Conservation (phyloP, 2,797 vertebrate species). For the Cossypha niveicapilla region DNA sequence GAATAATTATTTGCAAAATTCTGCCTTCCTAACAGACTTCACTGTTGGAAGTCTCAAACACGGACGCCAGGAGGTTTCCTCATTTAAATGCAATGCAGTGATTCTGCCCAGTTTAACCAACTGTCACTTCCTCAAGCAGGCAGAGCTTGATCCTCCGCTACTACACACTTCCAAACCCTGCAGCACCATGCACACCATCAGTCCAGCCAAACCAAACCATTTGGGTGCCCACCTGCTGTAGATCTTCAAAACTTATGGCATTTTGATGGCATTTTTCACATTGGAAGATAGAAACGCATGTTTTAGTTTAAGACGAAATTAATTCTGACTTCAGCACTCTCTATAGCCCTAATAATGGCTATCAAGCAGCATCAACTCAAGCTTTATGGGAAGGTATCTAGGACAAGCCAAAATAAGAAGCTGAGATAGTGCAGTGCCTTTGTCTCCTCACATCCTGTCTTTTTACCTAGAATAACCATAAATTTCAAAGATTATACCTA, state of each 20-base stretch:
- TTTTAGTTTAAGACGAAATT: not conserved
- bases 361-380: not conserved
- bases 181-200: not conserved
- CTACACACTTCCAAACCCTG: not conserved
- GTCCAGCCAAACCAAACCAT: not conserved
- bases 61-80: not conserved
- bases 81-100: conserved; percentile 17
- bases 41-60: not conserved
- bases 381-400: not conserved
- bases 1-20: not conserved
- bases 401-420: not conserved
- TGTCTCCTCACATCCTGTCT: not conserved
- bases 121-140: not conserved
- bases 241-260: not conserved
- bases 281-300: fast-evolving
- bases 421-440: not conserved
- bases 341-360: not conserved
- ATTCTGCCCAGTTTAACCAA: conserved; percentile 30
- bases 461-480: not conserved
- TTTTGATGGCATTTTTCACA: not conserved
- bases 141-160: not conserved
- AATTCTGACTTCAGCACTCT: not conserved
- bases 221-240: not conserved
- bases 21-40: not conserved
- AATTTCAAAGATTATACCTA: not conserved